Conservation (phyloP, 2,797 vertebrate species). For the Florisuga fusca region DNA sequence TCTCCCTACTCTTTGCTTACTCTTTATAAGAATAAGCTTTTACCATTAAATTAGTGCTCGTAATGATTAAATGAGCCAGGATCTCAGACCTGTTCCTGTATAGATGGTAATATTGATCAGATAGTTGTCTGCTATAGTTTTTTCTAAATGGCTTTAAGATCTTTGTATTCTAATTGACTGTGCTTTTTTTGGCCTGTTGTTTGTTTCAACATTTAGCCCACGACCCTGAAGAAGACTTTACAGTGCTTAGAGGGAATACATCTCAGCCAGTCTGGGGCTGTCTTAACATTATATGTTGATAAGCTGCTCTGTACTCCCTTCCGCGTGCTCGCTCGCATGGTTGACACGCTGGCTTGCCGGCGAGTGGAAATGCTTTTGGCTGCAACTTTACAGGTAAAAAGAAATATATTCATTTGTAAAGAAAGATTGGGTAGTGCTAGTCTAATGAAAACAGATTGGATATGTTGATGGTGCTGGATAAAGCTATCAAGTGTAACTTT, state of each 20-base stretch:
- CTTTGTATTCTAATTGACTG: neutral
- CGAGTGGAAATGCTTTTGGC: conserved; percentile 97
- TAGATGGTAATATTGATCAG: neutral
- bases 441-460: too few species aligned
- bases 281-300: conserved; percentile 93
- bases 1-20: neutral
- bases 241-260: conserved; percentile 98
- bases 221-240: conserved; percentile 92
- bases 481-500: too few species aligned
- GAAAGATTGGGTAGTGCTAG: neutral
- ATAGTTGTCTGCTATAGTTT: neutral
- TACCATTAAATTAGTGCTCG: neutral
- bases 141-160: neutral
- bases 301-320: conserved; percentile 92
- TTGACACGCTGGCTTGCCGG: conserved; percentile 95
- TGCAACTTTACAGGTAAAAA: conserved; percentile 90
- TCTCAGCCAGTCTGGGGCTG: conserved; percentile 95
- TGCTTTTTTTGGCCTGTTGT: neutral
- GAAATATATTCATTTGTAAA: neutral
- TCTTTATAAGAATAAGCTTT: neutral
- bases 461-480: too few species aligned
- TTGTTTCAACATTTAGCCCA: conserved; percentile 81
- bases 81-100: neutral
- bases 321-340: conserved; percentile 95
- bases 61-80: neutral